Base-by-base conservation (phyloP, 1,140 invertebrate genomes). In the Drosophila melanica region DNA sequence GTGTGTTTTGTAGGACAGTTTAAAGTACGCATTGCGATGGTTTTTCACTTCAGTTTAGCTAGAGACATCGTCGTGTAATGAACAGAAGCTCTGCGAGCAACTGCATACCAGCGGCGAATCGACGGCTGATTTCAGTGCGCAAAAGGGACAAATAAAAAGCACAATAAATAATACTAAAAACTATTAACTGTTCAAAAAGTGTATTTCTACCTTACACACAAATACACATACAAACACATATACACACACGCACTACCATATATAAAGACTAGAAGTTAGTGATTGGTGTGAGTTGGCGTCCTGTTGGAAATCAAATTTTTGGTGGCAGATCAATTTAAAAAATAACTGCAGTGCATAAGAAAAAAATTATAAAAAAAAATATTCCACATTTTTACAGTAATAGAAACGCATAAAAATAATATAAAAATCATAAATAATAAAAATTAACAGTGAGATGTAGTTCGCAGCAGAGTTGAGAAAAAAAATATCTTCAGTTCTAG, bases 41-140 rank as follows among this genome's bases (percentile, higher is more conserved):
- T 70, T 59, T 89, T 79, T 82, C 70, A 54, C 51, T 79, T 82
- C 62, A 87, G 82, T 86, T 87, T 87, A 84, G 84, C 84, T 89
- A 87, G 82, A 87, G 82, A 87, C 76, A 81, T 87, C 82, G 82
- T 89, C 84, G 85, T 89, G 84, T 74, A 75, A 80, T 67, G 77
- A 77, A 70, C 76, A 81, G 65, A 77, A 71, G 70, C 66, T 63
- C 63, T 62, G 67, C 64, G 79, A 73, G 72, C 42, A 76, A 72
- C 55, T 72, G 67, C 42, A 65, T 18, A 20, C 39, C 60, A 71
- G 45, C 55, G 69, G 78, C 75, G 71, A 48, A 45, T 67, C 62
- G 73, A 67, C 73, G 68, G 73, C 73, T 72, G 59, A 75, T 47
- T 67, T 71, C 57, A 76, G 73, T 76, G 73, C 76, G 57, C 59